A percentile compares a stretch with the other conserved stretches of the same genome.
phyloP scores from a whole-genome alignment of 2,797 vertebrate species.

The Bucorvus abyssinicus region DNA sequence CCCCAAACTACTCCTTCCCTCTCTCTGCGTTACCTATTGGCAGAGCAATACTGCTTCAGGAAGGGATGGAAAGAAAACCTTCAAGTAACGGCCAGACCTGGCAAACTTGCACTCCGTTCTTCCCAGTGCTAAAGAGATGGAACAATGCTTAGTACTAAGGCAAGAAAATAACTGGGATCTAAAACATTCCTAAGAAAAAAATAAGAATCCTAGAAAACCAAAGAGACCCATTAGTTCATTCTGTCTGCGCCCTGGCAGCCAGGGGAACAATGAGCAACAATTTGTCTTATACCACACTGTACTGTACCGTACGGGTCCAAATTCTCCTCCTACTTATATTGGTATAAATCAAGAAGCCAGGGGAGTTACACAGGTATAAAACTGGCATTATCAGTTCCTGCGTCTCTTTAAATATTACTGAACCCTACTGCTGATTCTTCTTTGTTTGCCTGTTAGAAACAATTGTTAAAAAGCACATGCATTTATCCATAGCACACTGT shows the following conservation, averaged over 20 bases:
- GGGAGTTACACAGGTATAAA: constrained; percentile 34
- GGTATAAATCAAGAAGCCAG: neutral
- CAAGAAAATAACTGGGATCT: neutral
- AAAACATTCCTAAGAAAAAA: neutral
- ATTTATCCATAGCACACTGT: constrained; percentile 59
- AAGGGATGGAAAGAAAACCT: neutral
- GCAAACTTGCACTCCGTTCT: neutral
- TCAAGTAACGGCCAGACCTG: accelerated
- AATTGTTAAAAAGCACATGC: constrained; percentile 61
- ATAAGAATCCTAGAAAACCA: neutral
- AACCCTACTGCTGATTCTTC: constrained; percentile 43
- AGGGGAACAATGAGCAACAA: neutral
- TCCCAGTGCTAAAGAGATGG: neutral
- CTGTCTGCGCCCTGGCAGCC: neutral
- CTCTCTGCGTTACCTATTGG: neutral
- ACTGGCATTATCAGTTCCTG: constrained; percentile 7
- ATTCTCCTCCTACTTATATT: constrained; percentile 21
- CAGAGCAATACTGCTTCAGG: neutral
- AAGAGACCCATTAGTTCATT: neutral
- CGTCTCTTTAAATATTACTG: constrained; percentile 40
- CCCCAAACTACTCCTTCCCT: accelerated
- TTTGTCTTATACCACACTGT: neutral
- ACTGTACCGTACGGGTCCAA: neutral
- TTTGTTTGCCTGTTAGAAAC: constrained; percentile 57
- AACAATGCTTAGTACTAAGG: neutral